Conservation (phyloP, 2,113 vertebrate species). For the Melanerpes formicivorus region DNA sequence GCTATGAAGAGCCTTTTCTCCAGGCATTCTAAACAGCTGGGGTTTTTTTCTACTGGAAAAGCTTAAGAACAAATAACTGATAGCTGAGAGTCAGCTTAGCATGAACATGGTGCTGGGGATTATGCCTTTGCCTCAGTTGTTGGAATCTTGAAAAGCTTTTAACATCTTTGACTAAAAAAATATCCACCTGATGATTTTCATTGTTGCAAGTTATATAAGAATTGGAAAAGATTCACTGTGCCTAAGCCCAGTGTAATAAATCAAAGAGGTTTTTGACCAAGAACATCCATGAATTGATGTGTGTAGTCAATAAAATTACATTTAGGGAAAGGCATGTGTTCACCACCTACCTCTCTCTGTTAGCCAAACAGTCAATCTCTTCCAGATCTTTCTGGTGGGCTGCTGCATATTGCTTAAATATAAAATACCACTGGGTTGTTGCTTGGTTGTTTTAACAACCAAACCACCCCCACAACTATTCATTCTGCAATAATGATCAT, state of each 20-base stretch:
- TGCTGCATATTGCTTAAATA: background rate
- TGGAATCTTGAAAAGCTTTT: slow-evolving; percentile 19
- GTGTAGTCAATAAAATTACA: background rate
- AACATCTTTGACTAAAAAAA: background rate
- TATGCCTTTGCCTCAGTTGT: slow-evolving; percentile 12
- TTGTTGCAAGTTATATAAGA: background rate
- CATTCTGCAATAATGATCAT: background rate
- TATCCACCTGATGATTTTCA: background rate
- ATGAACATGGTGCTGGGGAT: background rate
- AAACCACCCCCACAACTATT: background rate
- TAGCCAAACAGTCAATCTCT: background rate
- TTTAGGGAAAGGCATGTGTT: background rate
- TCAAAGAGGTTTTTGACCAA: background rate
- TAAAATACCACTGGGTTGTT: background rate
- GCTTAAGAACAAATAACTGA: background rate
- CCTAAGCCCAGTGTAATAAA: background rate
- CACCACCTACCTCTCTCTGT: background rate
- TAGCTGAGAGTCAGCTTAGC: background rate
- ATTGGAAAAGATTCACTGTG: background rate
- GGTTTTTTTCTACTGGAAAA: background rate
- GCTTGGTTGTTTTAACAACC: background rate
- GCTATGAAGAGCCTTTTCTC: background rate
- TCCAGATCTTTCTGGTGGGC: background rate
- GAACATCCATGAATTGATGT: background rate
- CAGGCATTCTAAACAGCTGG: background rate